A percentile compares a stretch with the other conserved stretches of the same genome.
These are phyloP conservation scores for Artibeus lituratus DNA, from an alignment of 2,797 vertebrate species.

Conservation along the genomic window DNA sequence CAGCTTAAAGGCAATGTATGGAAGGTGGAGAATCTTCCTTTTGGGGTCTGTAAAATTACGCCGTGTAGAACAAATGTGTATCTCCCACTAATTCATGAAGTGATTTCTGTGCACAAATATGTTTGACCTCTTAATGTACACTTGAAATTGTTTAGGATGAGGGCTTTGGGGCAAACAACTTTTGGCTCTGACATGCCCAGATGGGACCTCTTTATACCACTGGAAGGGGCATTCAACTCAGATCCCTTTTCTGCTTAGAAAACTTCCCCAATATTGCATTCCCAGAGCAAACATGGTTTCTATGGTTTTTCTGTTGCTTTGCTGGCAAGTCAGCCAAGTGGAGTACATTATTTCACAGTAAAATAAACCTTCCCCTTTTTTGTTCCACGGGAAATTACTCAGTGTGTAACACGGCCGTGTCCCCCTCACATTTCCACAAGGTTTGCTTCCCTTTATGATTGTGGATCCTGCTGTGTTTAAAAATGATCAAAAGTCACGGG, in stretches of 20 bases:
- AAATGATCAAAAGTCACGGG: slow-evolving; percentile 53
- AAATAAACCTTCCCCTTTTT: slow-evolving; percentile 64
- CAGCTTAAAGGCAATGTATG: not conserved
- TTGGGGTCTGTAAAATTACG: too few species aligned
- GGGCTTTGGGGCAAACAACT: not conserved
- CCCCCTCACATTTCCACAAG: slow-evolving; percentile 53
- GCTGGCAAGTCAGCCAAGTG: slow-evolving; percentile 59
- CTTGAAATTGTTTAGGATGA: not conserved
- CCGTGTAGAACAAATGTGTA: not conserved
- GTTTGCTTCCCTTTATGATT: slow-evolving; percentile 43
- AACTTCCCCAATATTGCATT: not conserved
- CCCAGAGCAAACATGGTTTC: not conserved
- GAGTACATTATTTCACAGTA: slow-evolving; percentile 64
- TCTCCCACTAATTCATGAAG: not conserved
- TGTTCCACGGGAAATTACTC: slow-evolving; percentile 66
- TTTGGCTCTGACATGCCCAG: not conserved
- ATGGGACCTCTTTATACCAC: too few species aligned
- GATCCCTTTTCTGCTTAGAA: not conserved
- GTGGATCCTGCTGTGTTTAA: slow-evolving; percentile 45
- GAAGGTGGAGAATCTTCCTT: not conserved
- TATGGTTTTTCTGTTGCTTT: slow-evolving; percentile 1
- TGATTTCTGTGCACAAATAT: not conserved
- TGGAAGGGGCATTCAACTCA: not conserved
- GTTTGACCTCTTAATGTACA: not conserved
- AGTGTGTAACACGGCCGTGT: slow-evolving; percentile 48